Evolutionary conservation across 2,888 invertebrate genomes (phyloP).

Genomic region (Cantharis rustica): DNA sequence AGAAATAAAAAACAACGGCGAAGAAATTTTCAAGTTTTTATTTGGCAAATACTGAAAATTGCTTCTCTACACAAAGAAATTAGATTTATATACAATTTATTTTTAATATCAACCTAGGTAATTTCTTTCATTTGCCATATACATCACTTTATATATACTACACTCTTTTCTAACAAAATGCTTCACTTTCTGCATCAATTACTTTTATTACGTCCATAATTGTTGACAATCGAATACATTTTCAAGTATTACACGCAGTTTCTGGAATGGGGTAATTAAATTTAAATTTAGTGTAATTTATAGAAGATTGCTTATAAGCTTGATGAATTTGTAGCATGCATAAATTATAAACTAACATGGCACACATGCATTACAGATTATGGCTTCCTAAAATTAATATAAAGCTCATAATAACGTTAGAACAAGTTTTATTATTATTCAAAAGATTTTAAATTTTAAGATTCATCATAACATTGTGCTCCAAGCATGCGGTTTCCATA

Average conservation of each 20-base stretch:
- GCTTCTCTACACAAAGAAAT: background rate
- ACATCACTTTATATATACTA: background rate
- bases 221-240: background rate
- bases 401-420: background rate
- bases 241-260: background rate
- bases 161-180: background rate
- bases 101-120: background rate
- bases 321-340: background rate
- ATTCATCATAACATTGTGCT: too few species aligned
- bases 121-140: background rate
- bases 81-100: slow-evolving; percentile 1
- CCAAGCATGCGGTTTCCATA: too few species aligned
- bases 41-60: background rate
- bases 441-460: too few species aligned
- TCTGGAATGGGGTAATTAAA: background rate
- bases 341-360: background rate
- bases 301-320: background rate
- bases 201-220: background rate
- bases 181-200: background rate
- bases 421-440: background rate
- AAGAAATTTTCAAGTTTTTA: background rate
- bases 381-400: background rate
- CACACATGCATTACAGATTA: background rate
- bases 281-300: background rate
- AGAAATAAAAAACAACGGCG: background rate